Evolutionary conservation across 2,888 invertebrate genomes (phyloP).

Genomic region (Clunio marinus): DNA sequence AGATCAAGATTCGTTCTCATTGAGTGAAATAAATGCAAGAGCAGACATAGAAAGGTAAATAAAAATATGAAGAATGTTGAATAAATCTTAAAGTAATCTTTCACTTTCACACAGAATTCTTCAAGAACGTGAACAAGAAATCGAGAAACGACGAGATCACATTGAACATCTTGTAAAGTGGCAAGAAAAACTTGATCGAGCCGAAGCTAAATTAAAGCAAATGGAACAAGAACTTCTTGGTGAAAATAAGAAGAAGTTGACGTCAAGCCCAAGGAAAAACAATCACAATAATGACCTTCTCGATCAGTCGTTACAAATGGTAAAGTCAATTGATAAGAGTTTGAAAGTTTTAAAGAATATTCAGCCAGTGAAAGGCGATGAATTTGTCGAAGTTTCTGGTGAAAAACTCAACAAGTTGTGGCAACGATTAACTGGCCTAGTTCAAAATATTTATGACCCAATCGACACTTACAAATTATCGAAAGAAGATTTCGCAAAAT

Average conservation of each 20-base stretch:
- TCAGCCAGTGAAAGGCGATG: conserved; percentile 39
- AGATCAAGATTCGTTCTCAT: not conserved
- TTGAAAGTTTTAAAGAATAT: conserved; percentile 45
- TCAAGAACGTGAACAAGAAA: conserved; percentile 53
- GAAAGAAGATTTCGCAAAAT: conserved; percentile 49
- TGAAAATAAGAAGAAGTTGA: conserved; percentile 40
- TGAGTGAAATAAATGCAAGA: conserved; percentile 5
- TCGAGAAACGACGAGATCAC: conserved; percentile 52
- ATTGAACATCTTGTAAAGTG: conserved; percentile 55
- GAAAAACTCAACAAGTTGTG: conserved; percentile 52
- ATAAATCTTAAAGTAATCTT: not conserved
- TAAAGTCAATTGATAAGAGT: conserved; percentile 47
- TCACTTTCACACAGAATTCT: conserved; percentile 48
- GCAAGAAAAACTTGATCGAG: conserved; percentile 55
- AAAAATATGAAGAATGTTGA: not conserved
- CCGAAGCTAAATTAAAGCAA: conserved; percentile 54
- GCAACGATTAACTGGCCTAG: conserved; percentile 51
- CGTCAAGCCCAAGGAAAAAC: conserved; percentile 11
- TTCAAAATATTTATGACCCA: conserved; percentile 49
- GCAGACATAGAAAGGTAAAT: conserved; percentile 30
- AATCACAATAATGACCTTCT: not conserved
- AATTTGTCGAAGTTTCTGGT: conserved; percentile 45
- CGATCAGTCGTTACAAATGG: conserved; percentile 42
- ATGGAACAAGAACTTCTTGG: conserved; percentile 50
- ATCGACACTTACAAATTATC: conserved; percentile 49